These are phyloP conservation scores for Leptogaster cylindrica DNA, from an alignment of 2,888 invertebrate genomes.

Conservation along the genomic window DNA sequence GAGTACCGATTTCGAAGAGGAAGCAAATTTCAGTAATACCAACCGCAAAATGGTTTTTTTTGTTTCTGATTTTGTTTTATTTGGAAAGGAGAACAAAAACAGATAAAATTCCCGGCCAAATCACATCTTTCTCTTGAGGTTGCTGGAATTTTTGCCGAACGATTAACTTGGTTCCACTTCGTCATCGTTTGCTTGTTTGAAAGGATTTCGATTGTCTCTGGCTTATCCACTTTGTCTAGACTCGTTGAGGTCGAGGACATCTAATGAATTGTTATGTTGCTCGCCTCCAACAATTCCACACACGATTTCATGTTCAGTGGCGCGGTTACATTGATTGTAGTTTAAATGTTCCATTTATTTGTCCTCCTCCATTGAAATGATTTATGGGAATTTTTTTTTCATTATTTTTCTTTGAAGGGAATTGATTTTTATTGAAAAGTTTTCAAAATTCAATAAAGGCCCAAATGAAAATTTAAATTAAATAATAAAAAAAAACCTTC, in stretches of 20 bases:
- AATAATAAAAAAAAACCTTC: too few relatives aligned
- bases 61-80: too few relatives aligned
- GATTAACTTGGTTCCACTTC: conserved; percentile 22
- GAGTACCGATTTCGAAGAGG: background rate
- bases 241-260: conserved; percentile 2
- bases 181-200: conserved; percentile 20
- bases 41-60: too few relatives aligned
- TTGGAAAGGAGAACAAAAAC: background rate
- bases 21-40: too few relatives aligned
- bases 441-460: too few relatives aligned
- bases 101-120: conserved; percentile 9
- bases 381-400: too few relatives aligned
- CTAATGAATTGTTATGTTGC: conserved; percentile 21
- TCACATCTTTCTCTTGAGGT: too few relatives aligned
- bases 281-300: conserved; percentile 23
- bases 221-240: conserved; percentile 39
- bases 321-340: conserved; percentile 12
- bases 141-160: conserved; percentile 16
- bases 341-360: background rate
- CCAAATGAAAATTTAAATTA: too few relatives aligned
- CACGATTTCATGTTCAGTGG: conserved; percentile 28
- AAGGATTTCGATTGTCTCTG: conserved; percentile 18
- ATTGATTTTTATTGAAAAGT: too few relatives aligned
- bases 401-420: too few relatives aligned
- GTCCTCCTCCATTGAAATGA: background rate